Conservation (phyloP, 2,888 invertebrate species). For the Tuberolachnus salignus region DNA sequence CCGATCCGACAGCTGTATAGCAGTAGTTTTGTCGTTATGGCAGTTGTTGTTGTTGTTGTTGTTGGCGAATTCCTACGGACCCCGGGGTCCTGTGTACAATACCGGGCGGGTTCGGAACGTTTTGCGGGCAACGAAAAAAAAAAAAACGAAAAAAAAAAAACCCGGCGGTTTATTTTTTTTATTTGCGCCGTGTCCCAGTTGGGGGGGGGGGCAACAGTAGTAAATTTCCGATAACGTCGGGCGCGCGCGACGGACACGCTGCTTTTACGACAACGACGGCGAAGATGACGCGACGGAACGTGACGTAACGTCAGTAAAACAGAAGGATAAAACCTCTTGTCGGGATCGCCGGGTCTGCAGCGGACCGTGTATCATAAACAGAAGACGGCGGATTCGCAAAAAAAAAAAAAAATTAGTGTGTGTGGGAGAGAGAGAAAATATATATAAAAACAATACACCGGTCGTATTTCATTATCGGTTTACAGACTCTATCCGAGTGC, state of each 20-base stretch:
- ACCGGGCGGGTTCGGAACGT: neutral
- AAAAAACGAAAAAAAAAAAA: neutral
- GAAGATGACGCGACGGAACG: neutral
- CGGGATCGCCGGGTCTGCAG: neutral
- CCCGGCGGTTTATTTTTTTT: neutral
- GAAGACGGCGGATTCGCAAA: too few relatives aligned
- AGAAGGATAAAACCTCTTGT: constrained; percentile 25
- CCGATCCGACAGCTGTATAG: neutral
- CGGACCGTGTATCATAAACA: too few relatives aligned
- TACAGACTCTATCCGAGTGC: too few relatives aligned
- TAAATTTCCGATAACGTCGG: constrained; percentile 19
- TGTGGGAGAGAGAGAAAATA: too few relatives aligned
- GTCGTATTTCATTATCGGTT: too few relatives aligned
- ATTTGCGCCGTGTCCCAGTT: neutral
- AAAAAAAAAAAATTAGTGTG: too few relatives aligned
- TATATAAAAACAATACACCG: too few relatives aligned
- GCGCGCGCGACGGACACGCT: neutral
- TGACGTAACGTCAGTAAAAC: constrained; percentile 10
- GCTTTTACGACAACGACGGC: neutral
- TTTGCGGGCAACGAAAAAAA: neutral
- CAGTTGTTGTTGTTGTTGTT: neutral
- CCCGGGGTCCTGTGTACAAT: neutral
- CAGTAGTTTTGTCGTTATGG: neutral
- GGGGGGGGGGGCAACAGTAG: too few relatives aligned
- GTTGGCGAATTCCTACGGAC: neutral